Evolutionary conservation across 2,113 vertebrate genomes (phyloP).

Genomic region (Nyctibius bracteatus): DNA sequence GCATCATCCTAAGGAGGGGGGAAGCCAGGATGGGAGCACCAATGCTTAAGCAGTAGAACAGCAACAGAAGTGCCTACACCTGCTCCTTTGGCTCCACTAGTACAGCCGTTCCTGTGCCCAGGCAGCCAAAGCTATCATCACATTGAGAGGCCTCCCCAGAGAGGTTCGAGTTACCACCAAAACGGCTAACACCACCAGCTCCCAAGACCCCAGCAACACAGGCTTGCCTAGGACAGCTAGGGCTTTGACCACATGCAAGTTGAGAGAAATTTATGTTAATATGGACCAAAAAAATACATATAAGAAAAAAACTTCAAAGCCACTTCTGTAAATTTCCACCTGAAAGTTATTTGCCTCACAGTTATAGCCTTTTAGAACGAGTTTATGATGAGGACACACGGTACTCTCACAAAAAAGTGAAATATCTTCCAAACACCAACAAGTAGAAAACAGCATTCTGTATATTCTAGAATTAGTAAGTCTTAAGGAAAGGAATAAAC

Average conservation of each 20-base stretch:
- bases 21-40: not conserved
- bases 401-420: not conserved
- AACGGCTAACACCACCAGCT: not conserved
- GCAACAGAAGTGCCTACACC: not conserved
- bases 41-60: not conserved
- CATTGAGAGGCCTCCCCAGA: rapidly evolving
- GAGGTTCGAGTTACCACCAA: rapidly evolving
- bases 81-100: not conserved
- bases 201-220: not conserved
- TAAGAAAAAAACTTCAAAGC: not conserved
- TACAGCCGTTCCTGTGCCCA: rapidly evolving
- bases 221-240: not conserved
- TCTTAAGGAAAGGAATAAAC: not conserved
- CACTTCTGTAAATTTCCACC: not conserved
- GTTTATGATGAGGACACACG: not conserved
- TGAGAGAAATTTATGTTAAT: not conserved
- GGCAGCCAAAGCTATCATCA: not conserved
- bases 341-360: not conserved
- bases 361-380: not conserved
- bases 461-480: not conserved
- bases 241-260: not conserved
- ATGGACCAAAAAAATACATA: rapidly evolving
- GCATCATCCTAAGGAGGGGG: not conserved
- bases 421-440: not conserved
- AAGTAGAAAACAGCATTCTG: not conserved